These are phyloP conservation scores for Lutjanus erythropterus DNA, from an alignment of 2,113 vertebrate genomes.

Conservation along the genomic window DNA sequence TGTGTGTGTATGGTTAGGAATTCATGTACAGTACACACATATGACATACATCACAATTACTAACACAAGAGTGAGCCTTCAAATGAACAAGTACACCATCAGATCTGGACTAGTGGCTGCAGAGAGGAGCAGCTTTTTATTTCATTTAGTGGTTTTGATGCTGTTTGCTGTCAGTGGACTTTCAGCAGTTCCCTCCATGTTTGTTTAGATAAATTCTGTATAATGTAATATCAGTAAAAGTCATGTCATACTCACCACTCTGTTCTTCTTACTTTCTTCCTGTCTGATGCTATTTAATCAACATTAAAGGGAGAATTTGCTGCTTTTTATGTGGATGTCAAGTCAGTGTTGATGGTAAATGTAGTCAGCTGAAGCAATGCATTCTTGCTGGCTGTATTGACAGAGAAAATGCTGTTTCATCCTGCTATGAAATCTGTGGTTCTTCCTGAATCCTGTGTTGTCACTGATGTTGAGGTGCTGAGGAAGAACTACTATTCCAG, in stretches of 20 bases:
- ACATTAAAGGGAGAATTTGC: too few relatives aligned
- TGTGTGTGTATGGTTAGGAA: conserved; percentile 1
- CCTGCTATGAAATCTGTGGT: too few relatives aligned
- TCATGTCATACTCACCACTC: background rate
- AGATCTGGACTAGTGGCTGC: background rate
- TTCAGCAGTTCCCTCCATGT: background rate
- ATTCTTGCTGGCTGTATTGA: too few relatives aligned
- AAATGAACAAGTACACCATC: background rate
- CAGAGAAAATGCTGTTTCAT: too few relatives aligned
- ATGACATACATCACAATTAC: background rate
- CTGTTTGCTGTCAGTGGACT: background rate
- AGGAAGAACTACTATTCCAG: too few relatives aligned
- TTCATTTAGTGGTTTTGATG: too few relatives aligned
- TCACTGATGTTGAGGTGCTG: too few relatives aligned
- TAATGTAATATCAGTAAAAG: background rate
- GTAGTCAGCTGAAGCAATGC: too few relatives aligned
- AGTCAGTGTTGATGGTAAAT: too few relatives aligned
- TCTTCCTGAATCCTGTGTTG: too few relatives aligned
- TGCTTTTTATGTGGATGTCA: too few relatives aligned
- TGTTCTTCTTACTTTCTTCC: background rate
- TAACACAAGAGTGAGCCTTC: background rate
- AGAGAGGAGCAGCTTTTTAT: too few relatives aligned
- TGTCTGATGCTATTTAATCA: background rate
- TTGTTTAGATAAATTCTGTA: background rate
- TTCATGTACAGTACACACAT: background rate